Percentiles rank a stretch among this genome's conserved stretches.
phyloP scores from a whole-genome alignment of 2,888 invertebrate genomes.

The Ypsolopha scabrella region DNA sequence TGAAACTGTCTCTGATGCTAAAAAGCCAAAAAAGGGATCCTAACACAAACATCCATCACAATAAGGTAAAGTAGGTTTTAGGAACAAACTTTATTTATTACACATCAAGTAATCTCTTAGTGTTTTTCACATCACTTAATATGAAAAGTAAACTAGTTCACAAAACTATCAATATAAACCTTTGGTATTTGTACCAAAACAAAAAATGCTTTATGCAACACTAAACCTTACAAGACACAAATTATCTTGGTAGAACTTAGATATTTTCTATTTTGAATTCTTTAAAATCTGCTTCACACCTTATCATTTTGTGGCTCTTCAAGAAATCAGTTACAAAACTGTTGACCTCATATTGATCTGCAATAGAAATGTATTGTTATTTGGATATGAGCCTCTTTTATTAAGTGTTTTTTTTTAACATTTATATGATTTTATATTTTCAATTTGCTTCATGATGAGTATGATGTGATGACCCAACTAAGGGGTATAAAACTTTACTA shows the following conservation, averaged over 20 bases:
- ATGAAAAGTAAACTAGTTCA: too few relatives aligned
- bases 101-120: too few relatives aligned
- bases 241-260: constrained; percentile 13
- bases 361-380: constrained; percentile 23
- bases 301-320: constrained; percentile 58
- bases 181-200: not conserved
- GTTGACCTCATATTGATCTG: constrained; percentile 65
- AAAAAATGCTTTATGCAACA: not conserved
- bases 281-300: constrained; percentile 62
- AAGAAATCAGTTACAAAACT: constrained; percentile 64
- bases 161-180: not conserved
- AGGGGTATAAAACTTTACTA: too few relatives aligned
- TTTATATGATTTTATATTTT: too few relatives aligned
- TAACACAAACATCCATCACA: too few relatives aligned
- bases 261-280: constrained; percentile 48
- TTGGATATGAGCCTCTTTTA: too few relatives aligned
- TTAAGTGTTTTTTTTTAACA: too few relatives aligned
- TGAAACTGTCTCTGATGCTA: constrained; percentile 17
- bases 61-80: too few relatives aligned
- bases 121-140: too few relatives aligned
- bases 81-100: too few relatives aligned
- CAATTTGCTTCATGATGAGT: too few relatives aligned
- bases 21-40: constrained; percentile 21
- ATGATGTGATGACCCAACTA: too few relatives aligned
- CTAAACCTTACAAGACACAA: not conserved